Evolutionary conservation across 2,113 vertebrate species (phyloP).

Genomic region (Aviceda subcristata): DNA sequence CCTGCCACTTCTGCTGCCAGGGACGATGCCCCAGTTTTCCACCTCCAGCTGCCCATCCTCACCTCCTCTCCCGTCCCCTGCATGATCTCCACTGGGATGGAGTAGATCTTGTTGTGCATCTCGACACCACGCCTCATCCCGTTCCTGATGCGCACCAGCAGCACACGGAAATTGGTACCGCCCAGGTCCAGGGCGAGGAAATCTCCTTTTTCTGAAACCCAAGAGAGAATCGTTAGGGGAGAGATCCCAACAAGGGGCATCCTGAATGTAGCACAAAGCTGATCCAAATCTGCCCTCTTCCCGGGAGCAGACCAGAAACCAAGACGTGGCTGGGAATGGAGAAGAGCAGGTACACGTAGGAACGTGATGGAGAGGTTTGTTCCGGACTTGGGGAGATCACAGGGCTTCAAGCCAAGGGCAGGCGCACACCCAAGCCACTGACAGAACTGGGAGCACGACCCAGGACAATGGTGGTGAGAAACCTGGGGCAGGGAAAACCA

Average conservation of each 20-base stretch:
- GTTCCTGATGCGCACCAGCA: conserved; percentile 85
- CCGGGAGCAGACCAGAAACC: background rate
- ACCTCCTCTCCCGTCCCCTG: conserved; percentile 95
- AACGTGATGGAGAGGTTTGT: background rate
- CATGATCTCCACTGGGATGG: conserved; percentile 89
- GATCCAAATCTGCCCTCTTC: background rate
- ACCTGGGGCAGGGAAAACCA: background rate
- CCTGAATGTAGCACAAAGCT: background rate
- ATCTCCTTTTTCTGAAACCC: conserved; percentile 86
- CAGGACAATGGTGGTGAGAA: background rate
- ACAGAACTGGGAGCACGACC: background rate
- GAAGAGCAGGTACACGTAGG: background rate
- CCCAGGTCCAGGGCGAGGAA: conserved; percentile 95
- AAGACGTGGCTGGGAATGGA: accelerated
- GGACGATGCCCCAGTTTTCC: accelerated
- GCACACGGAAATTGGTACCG: conserved; percentile 93
- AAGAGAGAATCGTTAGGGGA: background rate
- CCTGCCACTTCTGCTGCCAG: background rate
- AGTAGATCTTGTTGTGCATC: conserved; percentile 98
- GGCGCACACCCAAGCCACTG: background rate
- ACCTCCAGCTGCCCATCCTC: background rate
- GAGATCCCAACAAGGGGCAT: accelerated
- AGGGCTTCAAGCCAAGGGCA: background rate
- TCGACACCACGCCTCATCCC: conserved; percentile 83
- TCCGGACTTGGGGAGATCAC: background rate